Evolutionary conservation across 2,888 invertebrate genomes (phyloP).

Genomic region (Tetragonula carbonaria): DNA sequence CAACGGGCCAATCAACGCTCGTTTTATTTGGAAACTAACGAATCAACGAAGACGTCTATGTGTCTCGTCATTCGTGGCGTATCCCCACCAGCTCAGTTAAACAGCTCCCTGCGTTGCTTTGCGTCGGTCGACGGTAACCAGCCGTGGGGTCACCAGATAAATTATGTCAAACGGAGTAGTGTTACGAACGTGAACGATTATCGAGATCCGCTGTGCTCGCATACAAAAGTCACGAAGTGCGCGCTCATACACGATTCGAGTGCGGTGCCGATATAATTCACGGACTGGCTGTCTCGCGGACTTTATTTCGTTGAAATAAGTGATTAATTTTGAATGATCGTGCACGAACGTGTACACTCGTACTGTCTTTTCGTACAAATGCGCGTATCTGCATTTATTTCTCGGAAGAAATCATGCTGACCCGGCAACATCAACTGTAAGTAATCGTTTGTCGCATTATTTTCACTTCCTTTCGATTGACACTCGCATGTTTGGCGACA

Average conservation of each 20-base stretch:
- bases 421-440: constrained; percentile 69
- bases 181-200: constrained; percentile 64
- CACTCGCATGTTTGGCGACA: constrained; percentile 1
- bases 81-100: constrained; percentile 55
- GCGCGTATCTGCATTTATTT: constrained; percentile 61
- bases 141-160: constrained; percentile 71
- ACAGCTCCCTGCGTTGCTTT: constrained; percentile 65
- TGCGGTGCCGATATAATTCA: constrained; percentile 34
- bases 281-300: constrained; percentile 4
- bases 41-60: constrained; percentile 34
- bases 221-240: constrained; percentile 45
- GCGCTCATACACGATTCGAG: constrained; percentile 30
- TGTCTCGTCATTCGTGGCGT: constrained; percentile 21
- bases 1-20: constrained; percentile 4
- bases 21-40: constrained; percentile 14
- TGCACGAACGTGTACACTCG: constrained; percentile 48
- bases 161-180: constrained; percentile 73
- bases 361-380: constrained; percentile 60
- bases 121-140: constrained; percentile 61
- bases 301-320: constrained; percentile 43
- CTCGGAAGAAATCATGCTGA: constrained; percentile 65
- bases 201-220: constrained; percentile 34
- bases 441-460: constrained; percentile 47
- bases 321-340: constrained; percentile 51
- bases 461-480: constrained; percentile 18